phyloP scores from a whole-genome alignment of 30 jellyfish, hydroid and myxozoan genomes.

The Hydractinia echinata region DNA sequence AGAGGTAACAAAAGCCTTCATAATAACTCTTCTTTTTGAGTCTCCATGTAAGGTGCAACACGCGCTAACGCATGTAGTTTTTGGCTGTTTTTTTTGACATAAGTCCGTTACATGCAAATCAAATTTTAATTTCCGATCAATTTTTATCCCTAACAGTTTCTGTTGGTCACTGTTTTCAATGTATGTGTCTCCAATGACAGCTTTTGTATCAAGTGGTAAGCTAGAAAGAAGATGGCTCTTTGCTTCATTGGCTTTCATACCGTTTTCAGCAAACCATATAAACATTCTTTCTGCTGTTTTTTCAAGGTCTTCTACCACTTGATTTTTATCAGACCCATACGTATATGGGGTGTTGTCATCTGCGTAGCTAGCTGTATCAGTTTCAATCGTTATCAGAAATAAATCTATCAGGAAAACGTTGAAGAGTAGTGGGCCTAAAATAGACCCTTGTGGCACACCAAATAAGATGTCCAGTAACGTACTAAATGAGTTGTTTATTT shows the following conservation, averaged over 20 bases:
- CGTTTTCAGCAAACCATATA: background rate
- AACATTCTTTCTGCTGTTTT: background rate
- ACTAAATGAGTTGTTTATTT: background rate
- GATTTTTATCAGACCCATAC: background rate
- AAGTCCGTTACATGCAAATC: no score
- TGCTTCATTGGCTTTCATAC: background rate
- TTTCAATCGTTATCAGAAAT: background rate
- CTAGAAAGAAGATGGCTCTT: background rate
- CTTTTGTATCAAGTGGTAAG: no score
- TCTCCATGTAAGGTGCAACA: no score
- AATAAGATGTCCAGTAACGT: background rate
- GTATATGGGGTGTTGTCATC: conserved; percentile 5
- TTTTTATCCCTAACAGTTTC: no score
- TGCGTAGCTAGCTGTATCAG: background rate
- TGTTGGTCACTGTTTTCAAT: no score
- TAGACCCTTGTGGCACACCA: conserved; percentile 6
- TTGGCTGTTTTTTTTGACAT: no score
- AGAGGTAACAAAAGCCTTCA: no score
- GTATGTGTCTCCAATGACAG: no score
- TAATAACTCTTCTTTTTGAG: no score
- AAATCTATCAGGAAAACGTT: background rate
- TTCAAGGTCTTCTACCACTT: background rate
- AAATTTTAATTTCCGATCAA: no score
- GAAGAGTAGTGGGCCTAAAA: conserved; percentile 5
- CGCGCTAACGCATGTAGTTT: no score